Base-by-base conservation (phyloP, 2,888 invertebrate species). In the Noctua comes region DNA sequence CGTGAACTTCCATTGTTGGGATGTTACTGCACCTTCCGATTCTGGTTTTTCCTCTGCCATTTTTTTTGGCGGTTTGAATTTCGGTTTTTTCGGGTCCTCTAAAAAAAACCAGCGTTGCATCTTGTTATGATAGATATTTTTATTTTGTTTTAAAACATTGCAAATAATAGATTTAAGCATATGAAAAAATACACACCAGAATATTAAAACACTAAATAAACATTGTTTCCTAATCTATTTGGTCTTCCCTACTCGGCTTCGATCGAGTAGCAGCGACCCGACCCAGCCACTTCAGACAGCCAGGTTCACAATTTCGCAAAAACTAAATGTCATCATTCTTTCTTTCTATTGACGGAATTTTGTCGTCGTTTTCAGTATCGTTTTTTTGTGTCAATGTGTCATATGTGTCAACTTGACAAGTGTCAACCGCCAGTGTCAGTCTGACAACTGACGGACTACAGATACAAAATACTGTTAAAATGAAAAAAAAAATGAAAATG, bases 31-130 rank as follows among this genome's bases (percentile, higher is more conserved):
- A n/a, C 84, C 84, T 77, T 82, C 88, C 62, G 92, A 85, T 82
- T 90, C 90, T 27, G 88, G 83, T 86, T 90, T 88, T 85, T 91
- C 90, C 31, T 79, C 70, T 76, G 91, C 95, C 95, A 92, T 96
- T 92, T 91, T 95, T 91, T 80, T 88, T 78, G 91, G 88, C 92
- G 96, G 82, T 86, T 89, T 91, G 48, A 82, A 84, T 91, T 93
- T 94, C 64, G 85, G 82, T 79, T 86, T 91, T 88, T 95, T 97
- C 69, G 95, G 96, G 86, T 97, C 97, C 91, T 97, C 97, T 88
- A 97, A 93, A 93, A 97, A 97, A 94, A 97, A 97, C 97, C 97
- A 98, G 91, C 97, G 97, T 94, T 98, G 97, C 98, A 98, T 96
- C 84, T 82, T 89, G 83, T 69, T 82, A 83, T 1, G 48, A 75